A percentile compares a stretch with the other conserved stretches of the same genome.
Conservation (phyloP, 2,797 vertebrate species). For the Pseudomugil tenellus region DNA sequence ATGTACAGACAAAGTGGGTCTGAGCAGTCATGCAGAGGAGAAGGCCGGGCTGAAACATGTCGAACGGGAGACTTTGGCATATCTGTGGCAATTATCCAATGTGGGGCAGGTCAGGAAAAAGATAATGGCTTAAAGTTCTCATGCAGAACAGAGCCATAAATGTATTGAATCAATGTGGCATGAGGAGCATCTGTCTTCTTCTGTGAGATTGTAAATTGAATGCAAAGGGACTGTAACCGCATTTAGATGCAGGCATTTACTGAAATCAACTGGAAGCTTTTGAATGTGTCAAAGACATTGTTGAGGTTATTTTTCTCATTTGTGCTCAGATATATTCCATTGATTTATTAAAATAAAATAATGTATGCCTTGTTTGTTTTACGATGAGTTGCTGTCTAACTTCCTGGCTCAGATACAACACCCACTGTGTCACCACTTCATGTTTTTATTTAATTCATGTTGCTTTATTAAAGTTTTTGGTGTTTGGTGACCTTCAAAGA, state of each 20-base stretch:
- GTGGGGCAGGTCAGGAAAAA: slow-evolving; percentile 66
- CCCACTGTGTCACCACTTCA: slow-evolving; percentile 49
- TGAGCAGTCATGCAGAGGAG: slow-evolving; percentile 56
- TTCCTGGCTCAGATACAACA: slow-evolving; percentile 57
- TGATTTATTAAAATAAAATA: slow-evolving; percentile 33
- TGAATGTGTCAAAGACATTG: slow-evolving; percentile 16
- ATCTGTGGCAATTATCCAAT: slow-evolving; percentile 71
- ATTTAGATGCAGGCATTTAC: slow-evolving; percentile 15
- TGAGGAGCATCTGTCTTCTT: slow-evolving; percentile 29
- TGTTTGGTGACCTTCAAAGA: slow-evolving; percentile 51
- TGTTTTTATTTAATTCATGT: slow-evolving; percentile 6
- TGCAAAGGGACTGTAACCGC: slow-evolving; percentile 12
- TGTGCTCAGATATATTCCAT: slow-evolving; percentile 28
- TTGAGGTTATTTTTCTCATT: slow-evolving; percentile 15
- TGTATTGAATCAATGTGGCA: slow-evolving; percentile 52
- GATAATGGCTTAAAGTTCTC: slow-evolving; percentile 65
- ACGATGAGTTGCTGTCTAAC: slow-evolving; percentile 48
- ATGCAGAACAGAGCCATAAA: slow-evolving; percentile 71
- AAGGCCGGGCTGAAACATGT: slow-evolving; percentile 37
- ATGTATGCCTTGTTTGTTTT: slow-evolving; percentile 42
- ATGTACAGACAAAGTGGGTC: slow-evolving; percentile 54
- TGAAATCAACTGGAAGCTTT: slow-evolving; percentile 18
- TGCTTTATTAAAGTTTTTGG: slow-evolving; percentile 36
- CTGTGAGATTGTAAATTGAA: slow-evolving; percentile 31
- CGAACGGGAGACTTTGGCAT: slow-evolving; percentile 56